Evolutionary conservation across 92 coral and sea anemone species (phyloP), one percentile per base, ranked within the genome.

Genomic region (Porites evermanni): DNA sequence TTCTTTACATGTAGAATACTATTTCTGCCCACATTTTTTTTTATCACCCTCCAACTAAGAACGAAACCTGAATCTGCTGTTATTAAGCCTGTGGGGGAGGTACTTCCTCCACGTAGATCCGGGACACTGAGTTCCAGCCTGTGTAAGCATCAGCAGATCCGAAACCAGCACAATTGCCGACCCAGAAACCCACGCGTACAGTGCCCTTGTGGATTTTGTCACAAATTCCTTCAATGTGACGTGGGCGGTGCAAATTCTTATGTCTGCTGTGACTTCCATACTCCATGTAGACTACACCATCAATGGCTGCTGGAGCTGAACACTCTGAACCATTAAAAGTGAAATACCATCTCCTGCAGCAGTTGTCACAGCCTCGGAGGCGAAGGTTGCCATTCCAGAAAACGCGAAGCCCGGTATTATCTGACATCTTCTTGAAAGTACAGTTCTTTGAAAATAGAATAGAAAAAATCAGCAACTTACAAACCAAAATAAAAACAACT

Each of bases 261-360:
- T 51, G 66, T 12, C 7, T 5, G 64, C 10, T 9, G 12, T 61
- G 50, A 66, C 67, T 1, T 12, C 83, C 83, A 52, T 79, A 8
- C 0, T 51, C 26, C 84, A 79, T 80, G 75, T 80, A 68, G 23
- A 80, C 66, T 7, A 68, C 11, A 6, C 84, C 75, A 8, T 80
- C 84, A 53, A 80, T 80, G 16, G 74, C 84, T 8, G 66, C 75
- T 6, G 84, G 84, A 26, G 75, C 75, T 29, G 84, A 80, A 24
- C 84, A 80, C 66, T 67, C 84, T 9, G 52, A 67, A 5, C 74
- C 84, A 11, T 80, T 68, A 26, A 80, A 80, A 11, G 84, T 80
- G 64, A 80, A 80, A 67, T 80, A 80, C 84, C 84, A 80, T 52
- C 84, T 75, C 19, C 75, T 80, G 66, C 84, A 80, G 80, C 91